A percentile compares a stretch with the other conserved stretches of the same genome.
phyloP scores from a whole-genome alignment of 2,888 invertebrate genomes.

The Cephus runcator region DNA sequence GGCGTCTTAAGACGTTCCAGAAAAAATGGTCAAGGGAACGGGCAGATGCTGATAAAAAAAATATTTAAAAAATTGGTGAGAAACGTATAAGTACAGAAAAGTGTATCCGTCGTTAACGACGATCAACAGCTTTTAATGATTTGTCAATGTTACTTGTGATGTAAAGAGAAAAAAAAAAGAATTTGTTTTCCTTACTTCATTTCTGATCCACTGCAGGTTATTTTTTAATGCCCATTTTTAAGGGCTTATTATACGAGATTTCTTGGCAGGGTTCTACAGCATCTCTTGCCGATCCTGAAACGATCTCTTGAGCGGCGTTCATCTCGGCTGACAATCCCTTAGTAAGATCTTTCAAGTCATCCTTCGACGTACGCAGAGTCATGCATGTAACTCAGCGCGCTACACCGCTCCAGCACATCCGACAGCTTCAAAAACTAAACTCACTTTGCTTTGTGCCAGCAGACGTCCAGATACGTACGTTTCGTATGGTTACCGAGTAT shows the following conservation, averaged over 20 bases:
- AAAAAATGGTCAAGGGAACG: not conserved
- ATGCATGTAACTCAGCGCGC: slow-evolving; percentile 5
- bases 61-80: not conserved
- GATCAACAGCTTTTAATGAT: not conserved
- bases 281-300: not conserved
- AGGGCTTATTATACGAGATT: too few relatives aligned
- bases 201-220: not conserved
- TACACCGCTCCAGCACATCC: not conserved
- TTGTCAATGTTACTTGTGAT: not conserved
- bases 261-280: too few relatives aligned
- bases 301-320: not conserved
- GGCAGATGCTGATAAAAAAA: not conserved
- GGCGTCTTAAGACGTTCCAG: not conserved
- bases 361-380: slow-evolving; percentile 5
- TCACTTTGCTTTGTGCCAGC: slow-evolving; percentile 1
- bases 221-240: not conserved
- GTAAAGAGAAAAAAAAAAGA: not conserved
- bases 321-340: slow-evolving; percentile 1
- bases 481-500: not conserved
- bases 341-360: not conserved
- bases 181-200: not conserved
- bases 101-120: not conserved
- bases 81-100: not conserved
- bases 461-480: not conserved
- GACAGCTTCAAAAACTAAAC: slow-evolving; percentile 3